Conservation (phyloP, 2,797 vertebrate species). For the Austrolebias charrua region DNA sequence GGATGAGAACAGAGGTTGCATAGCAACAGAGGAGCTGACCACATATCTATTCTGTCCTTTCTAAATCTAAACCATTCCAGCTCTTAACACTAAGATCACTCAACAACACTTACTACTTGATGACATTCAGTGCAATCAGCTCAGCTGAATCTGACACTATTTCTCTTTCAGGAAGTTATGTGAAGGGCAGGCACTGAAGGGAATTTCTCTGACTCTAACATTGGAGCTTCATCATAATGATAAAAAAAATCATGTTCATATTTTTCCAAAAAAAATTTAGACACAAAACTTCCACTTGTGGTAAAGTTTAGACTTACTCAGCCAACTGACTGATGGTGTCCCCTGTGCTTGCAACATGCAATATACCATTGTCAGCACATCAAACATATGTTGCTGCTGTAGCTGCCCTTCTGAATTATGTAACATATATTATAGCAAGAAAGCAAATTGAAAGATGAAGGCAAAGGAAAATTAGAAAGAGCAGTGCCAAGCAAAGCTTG, state of each 20-base stretch:
- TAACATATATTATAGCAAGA: constrained; percentile 60
- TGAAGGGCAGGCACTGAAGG: constrained; percentile 2
- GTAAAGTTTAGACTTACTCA: constrained; percentile 38
- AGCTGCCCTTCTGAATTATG: constrained; percentile 57
- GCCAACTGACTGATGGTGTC: constrained; percentile 58
- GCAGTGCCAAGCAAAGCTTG: constrained; percentile 77
- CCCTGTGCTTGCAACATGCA: constrained; percentile 71
- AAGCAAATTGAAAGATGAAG: constrained; percentile 78
- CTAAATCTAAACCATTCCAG: constrained; percentile 60
- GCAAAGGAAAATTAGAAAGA: constrained; percentile 73
- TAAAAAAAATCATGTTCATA: neutral
- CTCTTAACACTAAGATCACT: constrained; percentile 52
- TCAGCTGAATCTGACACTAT: constrained; percentile 22
- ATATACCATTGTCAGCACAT: constrained; percentile 58
- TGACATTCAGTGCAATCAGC: constrained; percentile 43
- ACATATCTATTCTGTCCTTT: constrained; percentile 72
- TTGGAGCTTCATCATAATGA: constrained; percentile 3
- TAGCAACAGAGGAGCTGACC: constrained; percentile 83
- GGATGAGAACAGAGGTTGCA: constrained; percentile 77
- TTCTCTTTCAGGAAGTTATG: constrained; percentile 33
- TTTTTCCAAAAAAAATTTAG: constrained; percentile 6
- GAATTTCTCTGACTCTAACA: constrained; percentile 18
- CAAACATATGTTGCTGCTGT: constrained; percentile 58
- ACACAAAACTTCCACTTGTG: neutral
- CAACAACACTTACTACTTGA: constrained; percentile 42